phyloP scores from a whole-genome alignment of 2,797 vertebrate genomes.

The Diceros bicornis region DNA sequence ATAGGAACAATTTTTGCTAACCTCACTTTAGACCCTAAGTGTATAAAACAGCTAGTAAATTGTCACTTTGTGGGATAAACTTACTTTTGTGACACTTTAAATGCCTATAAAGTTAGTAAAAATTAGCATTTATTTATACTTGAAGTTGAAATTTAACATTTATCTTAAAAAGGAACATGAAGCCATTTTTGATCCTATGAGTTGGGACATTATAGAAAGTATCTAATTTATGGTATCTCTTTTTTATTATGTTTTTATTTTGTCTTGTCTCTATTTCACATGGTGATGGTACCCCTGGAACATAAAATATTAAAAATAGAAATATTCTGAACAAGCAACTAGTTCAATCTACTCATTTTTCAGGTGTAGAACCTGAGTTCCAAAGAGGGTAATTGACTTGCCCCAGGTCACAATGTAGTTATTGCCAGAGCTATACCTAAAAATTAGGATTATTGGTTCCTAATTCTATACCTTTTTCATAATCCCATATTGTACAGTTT shows the following conservation, averaged over 20 bases:
- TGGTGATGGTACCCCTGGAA: neutral
- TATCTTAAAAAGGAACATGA: conserved; percentile 53
- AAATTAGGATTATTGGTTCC: neutral
- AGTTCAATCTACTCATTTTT: neutral
- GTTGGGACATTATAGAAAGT: conserved; percentile 22
- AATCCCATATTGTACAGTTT: neutral
- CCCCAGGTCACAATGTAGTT: neutral
- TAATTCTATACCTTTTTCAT: neutral
- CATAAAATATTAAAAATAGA: conserved; percentile 54
- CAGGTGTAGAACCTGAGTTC: neutral
- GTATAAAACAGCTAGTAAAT: conserved; percentile 52
- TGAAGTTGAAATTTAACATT: conserved; percentile 48
- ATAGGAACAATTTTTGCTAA: conserved; percentile 69
- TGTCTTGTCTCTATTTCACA: conserved; percentile 33
- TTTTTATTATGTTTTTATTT: conserved; percentile 63
- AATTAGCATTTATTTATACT: conserved; percentile 52
- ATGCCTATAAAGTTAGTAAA: conserved; percentile 41
- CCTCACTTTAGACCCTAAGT: conserved; percentile 25
- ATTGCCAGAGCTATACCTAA: conserved; percentile 11
- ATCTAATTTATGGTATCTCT: neutral
- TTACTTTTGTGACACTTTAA: conserved; percentile 41
- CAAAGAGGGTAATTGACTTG: neutral
- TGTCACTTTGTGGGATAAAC: conserved; percentile 40
- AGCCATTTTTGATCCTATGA: neutral
- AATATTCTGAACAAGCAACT: conserved; percentile 34